Base-by-base conservation (phyloP, 2,888 invertebrate genomes). In the Lasius platythorax region DNA sequence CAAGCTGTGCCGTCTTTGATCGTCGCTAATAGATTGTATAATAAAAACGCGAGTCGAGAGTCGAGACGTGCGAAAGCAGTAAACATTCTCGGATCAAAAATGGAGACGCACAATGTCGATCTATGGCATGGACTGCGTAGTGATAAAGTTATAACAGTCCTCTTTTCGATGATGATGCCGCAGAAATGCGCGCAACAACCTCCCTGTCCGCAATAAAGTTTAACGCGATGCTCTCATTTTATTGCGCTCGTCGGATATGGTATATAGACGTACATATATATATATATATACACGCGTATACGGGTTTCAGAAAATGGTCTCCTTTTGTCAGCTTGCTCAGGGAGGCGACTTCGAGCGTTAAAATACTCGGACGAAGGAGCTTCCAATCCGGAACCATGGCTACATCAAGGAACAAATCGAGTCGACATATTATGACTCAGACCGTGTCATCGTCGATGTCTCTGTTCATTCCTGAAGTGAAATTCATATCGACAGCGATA, bases 61-160 rank as follows among this genome's bases (percentile, higher is more conserved):
- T 12, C 5, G n/a, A 37, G 28, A 53, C 50, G 30, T 46, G 66
- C 46, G 30, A 53, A 67, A 76, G 46, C 30, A 73, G 67, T 72
- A 78, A 79, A 70, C 74, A 79, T 83, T 82, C 64, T 33, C 50
- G 63, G 46, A 53, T 50, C 37, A 79, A 70, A 83, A 89, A 76
- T 46, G 50, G 12, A 56, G 50, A 70, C 40, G 33, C 64, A 82
- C 76, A 73, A 50, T 74, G 61, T 85, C 81, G 66, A 79, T 83
- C 50, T 79, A 28, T 18, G n/a, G 46, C 58, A 70, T 23, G 88
- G 72, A 37, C 70, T 28, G 23, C 64, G 73, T 30, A 81, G 85
- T 84, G 89, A 90, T 90, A 90, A 90, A 90, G 91, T 90, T 90
- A 88, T 88, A 90, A 88, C 87, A 84, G 83, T 53, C 76, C 83